phyloP scores from a whole-genome alignment of 64 coral and sea anemone species.

The Anthopleura sola region DNA sequence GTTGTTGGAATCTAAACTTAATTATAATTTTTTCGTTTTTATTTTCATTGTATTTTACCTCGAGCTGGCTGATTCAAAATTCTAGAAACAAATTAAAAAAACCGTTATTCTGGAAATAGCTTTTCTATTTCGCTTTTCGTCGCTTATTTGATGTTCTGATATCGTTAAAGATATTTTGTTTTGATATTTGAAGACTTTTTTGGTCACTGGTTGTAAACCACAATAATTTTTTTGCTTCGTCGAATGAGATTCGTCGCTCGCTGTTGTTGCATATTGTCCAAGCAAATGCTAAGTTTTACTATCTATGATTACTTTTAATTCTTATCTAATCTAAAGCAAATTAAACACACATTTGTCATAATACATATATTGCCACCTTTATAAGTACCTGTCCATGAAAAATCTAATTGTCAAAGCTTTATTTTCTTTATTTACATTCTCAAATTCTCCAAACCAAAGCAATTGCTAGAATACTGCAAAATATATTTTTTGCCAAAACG shows the following conservation, averaged over 20 bases:
- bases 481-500: too few species aligned
- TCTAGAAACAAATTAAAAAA: neutral
- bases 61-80: neutral
- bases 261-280: neutral
- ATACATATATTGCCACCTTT: neutral
- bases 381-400: neutral
- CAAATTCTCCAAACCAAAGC: too few species aligned
- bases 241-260: neutral
- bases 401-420: neutral
- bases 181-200: too few species aligned
- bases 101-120: neutral
- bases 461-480: too few species aligned
- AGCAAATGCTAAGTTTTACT: neutral
- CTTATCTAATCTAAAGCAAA: neutral
- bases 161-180: too few species aligned
- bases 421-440: neutral
- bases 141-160: neutral
- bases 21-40: neutral
- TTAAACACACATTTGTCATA: neutral
- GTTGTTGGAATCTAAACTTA: too few species aligned
- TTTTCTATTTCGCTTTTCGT: neutral
- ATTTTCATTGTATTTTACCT: neutral
- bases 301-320: neutral
- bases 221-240: neutral
- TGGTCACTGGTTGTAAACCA: slow-evolving; percentile 7